These are phyloP conservation scores for Labrus mixtus DNA, from an alignment of 2,113 vertebrate genomes.

Conservation along the genomic window DNA sequence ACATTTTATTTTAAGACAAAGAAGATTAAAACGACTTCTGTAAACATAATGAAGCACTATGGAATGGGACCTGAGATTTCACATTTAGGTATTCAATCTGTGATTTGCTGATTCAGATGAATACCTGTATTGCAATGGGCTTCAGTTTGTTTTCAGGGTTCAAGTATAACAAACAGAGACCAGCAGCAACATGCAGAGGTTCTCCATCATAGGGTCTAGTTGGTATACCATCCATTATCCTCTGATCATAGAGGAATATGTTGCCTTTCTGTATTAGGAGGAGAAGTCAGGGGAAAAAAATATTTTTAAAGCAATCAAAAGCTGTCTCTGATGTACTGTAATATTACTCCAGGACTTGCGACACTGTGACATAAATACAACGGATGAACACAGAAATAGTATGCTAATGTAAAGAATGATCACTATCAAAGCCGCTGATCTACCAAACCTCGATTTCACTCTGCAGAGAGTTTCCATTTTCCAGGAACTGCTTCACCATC, in stretches of 20 bases:
- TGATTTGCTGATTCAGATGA: neutral
- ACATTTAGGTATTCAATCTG: neutral
- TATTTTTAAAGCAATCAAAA: too few species aligned
- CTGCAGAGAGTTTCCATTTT: slow-evolving; percentile 83
- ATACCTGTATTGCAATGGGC: slow-evolving; percentile 85
- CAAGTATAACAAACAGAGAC: slow-evolving; percentile 79
- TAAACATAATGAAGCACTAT: too few species aligned
- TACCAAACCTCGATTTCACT: slow-evolving; percentile 87
- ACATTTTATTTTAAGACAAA: neutral
- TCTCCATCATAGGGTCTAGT: slow-evolving; percentile 42
- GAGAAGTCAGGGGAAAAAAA: neutral
- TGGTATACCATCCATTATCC: slow-evolving; percentile 78
- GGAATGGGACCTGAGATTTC: too few species aligned
- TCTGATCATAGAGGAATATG: slow-evolving; percentile 85
- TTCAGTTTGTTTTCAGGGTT: slow-evolving; percentile 76
- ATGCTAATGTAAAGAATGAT: neutral
- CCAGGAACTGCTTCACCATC: slow-evolving; percentile 88
- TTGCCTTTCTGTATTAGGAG: slow-evolving; percentile 81
- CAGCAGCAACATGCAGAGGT: slow-evolving; percentile 67
- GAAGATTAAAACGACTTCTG: too few species aligned
- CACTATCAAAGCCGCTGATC: neutral
- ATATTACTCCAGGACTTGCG: too few species aligned
- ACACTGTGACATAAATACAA: neutral
- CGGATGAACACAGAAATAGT: neutral
- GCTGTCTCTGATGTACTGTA: too few species aligned